Evolutionary conservation across 1,140 invertebrate species (phyloP).

Genomic region (Zaprionus taronus): DNA sequence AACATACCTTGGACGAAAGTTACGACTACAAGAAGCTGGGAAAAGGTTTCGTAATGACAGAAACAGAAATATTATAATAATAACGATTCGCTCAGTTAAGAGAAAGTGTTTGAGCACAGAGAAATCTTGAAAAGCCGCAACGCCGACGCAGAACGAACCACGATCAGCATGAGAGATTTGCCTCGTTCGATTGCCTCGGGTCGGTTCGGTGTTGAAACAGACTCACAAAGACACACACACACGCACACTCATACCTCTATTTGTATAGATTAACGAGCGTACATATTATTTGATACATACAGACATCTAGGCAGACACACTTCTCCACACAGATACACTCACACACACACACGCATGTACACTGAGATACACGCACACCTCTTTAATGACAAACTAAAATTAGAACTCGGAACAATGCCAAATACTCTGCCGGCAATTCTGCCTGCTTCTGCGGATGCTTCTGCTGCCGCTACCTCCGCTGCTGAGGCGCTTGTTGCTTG

Average conservation of each 20-base stretch:
- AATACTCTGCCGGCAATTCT: slow-evolving; percentile 77
- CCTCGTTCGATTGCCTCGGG: slow-evolving; percentile 74
- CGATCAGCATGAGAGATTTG: slow-evolving; percentile 35
- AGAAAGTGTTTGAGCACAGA: slow-evolving; percentile 41
- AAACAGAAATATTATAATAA: slow-evolving; percentile 23
- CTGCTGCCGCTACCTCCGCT: slow-evolving; percentile 22
- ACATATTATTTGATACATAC: slow-evolving; percentile 31
- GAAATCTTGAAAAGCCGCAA: slow-evolving; percentile 44
- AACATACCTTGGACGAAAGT: slow-evolving; percentile 7
- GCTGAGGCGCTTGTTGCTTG: slow-evolving; percentile 19
- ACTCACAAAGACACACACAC: slow-evolving; percentile 17
- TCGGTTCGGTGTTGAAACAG: slow-evolving; percentile 26
- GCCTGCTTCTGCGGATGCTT: slow-evolving; percentile 40
- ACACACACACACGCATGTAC: slow-evolving; percentile 11
- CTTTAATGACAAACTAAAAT: slow-evolving; percentile 82
- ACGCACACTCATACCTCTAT: slow-evolving; percentile 1
- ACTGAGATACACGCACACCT: slow-evolving; percentile 59
- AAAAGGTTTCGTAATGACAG: slow-evolving; percentile 31
- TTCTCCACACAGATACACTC: slow-evolving; percentile 34
- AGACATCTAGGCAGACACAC: slow-evolving; percentile 33
- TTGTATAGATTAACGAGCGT: slow-evolving; percentile 9
- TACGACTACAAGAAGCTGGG: slow-evolving; percentile 19
- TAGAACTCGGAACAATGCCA: slow-evolving; percentile 83
- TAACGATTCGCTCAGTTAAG: slow-evolving; percentile 26
- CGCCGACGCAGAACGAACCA: slow-evolving; percentile 50